These are phyloP conservation scores for Phrynosoma blainvillii DNA, from an alignment of 2,113 vertebrate species.

Conservation along the genomic window DNA sequence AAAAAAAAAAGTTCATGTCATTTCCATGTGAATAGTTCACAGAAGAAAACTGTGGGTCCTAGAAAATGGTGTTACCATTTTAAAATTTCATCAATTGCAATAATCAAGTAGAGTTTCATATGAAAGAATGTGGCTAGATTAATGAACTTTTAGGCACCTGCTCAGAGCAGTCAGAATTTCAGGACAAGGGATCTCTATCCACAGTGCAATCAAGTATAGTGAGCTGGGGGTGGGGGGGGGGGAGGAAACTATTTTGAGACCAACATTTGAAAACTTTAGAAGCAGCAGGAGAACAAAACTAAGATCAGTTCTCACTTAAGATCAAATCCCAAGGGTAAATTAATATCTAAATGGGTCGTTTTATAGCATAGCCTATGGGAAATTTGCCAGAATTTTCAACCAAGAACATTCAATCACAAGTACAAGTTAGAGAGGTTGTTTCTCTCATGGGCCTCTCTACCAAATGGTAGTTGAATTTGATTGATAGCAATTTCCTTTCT, in stretches of 20 bases:
- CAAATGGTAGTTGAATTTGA: conserved; percentile 67
- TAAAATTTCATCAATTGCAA: background rate
- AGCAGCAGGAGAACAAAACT: background rate
- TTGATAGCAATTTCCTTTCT: conserved; percentile 70
- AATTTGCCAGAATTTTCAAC: conserved; percentile 33
- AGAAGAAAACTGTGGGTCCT: too few relatives aligned
- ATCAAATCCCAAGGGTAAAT: background rate
- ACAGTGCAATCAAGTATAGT: background rate
- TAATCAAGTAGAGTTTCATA: background rate
- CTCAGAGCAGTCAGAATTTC: background rate
- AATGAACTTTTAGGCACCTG: background rate
- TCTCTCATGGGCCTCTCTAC: conserved; percentile 65
- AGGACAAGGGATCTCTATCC: background rate
- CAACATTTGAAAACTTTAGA: background rate
- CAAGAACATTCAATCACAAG: conserved; percentile 62
- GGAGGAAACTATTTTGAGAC: too few relatives aligned
- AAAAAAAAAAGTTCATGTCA: too few relatives aligned
- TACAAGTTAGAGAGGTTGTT: conserved; percentile 65
- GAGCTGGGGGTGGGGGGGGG: too few relatives aligned
- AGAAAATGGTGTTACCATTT: background rate
- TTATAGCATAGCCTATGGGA: conserved; percentile 43
- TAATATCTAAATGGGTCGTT: background rate
- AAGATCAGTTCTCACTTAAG: background rate
- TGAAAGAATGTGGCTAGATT: background rate
- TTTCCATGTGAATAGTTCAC: too few relatives aligned